Conservation (phyloP, 2,113 vertebrate species). For the Mastomys natalensis region DNA sequence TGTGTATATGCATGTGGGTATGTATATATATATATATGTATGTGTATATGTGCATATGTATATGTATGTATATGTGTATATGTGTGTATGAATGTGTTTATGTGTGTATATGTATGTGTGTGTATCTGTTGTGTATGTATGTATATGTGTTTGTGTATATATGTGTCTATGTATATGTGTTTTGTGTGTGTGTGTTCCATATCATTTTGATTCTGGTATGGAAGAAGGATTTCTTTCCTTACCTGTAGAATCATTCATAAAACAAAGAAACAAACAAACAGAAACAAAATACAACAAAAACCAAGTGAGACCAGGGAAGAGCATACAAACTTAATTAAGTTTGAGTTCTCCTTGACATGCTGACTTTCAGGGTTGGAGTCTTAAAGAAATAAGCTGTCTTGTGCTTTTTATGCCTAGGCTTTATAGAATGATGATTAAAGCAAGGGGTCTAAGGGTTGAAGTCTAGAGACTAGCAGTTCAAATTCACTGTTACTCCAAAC, state of each 20-base stretch:
- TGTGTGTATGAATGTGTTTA: no score
- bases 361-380: not conserved
- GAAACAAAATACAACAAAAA: not conserved
- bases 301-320: not conserved
- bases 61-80: no score
- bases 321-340: not conserved
- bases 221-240: not conserved
- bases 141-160: no score
- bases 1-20: fast-evolving
- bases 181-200: no score
- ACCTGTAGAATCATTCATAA: not conserved
- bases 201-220: not conserved
- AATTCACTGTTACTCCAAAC: not conserved
- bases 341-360: not conserved
- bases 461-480: not conserved
- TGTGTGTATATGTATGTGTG: fast-evolving
- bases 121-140: no score
- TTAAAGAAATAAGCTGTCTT: not conserved
- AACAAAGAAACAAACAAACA: not conserved
- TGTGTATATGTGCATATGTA: no score
- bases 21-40: no score
- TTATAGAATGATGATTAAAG: not conserved
- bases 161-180: no score
- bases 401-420: not conserved
- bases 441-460: not conserved